Conservation (phyloP, 2,888 invertebrate genomes). For the Saturnia pavonia region DNA sequence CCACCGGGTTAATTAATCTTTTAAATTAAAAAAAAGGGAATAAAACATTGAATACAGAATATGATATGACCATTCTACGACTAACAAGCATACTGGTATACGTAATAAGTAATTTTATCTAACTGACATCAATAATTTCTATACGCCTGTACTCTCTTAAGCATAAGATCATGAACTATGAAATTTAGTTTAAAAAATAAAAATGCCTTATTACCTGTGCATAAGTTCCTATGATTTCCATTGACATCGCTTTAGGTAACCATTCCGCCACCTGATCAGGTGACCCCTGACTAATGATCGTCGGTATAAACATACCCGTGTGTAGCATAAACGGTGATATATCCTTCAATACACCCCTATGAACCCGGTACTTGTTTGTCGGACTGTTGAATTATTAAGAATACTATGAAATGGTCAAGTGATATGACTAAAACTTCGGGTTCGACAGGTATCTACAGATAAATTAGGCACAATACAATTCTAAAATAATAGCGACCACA, state of each 20-base stretch:
- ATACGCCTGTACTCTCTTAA: not conserved
- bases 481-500: too few relatives aligned
- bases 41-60: too few relatives aligned
- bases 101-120: too few relatives aligned
- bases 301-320: slow-evolving; percentile 94
- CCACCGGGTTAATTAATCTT: too few relatives aligned
- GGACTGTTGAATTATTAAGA: slow-evolving; percentile 40
- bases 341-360: slow-evolving; percentile 74
- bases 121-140: too few relatives aligned
- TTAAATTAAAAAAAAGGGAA: too few relatives aligned
- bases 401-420: not conserved
- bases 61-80: too few relatives aligned
- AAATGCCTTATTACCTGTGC: slow-evolving; percentile 84
- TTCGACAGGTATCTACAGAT: not conserved
- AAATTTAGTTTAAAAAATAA: not conserved
- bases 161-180: not conserved
- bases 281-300: slow-evolving; percentile 91
- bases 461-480: too few relatives aligned
- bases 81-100: too few relatives aligned
- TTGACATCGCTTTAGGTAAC: slow-evolving; percentile 88
- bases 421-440: not conserved
- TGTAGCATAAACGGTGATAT: slow-evolving; percentile 88
- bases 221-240: slow-evolving; percentile 94
- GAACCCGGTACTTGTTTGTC: slow-evolving; percentile 51
- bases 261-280: slow-evolving; percentile 92